These are phyloP conservation scores for Erebia aethiops DNA, from an alignment of 2,888 invertebrate genomes.

Conservation along the genomic window DNA sequence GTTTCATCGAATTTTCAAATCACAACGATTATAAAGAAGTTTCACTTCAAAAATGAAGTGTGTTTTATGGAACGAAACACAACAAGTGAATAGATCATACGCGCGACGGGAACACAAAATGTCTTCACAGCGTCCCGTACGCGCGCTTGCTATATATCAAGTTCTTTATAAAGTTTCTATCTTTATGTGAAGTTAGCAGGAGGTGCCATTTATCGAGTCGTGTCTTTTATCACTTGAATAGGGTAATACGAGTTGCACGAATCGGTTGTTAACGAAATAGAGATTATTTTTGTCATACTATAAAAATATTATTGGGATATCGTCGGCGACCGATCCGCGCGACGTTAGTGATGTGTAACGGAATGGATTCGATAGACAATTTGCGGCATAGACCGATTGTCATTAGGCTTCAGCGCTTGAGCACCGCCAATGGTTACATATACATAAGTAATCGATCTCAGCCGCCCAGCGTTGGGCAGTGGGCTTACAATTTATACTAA, in stretches of 20 bases:
- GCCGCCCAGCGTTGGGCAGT: constrained; percentile 68
- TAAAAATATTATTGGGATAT: constrained; percentile 58
- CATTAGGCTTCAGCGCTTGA: constrained; percentile 65
- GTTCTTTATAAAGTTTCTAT: too few relatives aligned
- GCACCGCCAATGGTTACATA: constrained; percentile 71
- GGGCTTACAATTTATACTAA: constrained; percentile 72
- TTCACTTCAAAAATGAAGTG: too few relatives aligned
- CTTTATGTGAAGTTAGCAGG: too few relatives aligned
- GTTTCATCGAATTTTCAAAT: too few relatives aligned
- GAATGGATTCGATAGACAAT: constrained; percentile 5
- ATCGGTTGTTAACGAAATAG: constrained; percentile 46
- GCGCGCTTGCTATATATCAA: too few relatives aligned
- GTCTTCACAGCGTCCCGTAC: too few relatives aligned
- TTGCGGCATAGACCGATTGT: constrained; percentile 39
- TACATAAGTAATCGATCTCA: constrained; percentile 79
- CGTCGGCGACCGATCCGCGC: constrained; percentile 44
- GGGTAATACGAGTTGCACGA: constrained; percentile 31
- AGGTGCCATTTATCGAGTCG: too few relatives aligned
- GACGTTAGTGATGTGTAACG: constrained; percentile 33
- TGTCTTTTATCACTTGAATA: not conserved
- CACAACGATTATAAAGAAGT: too few relatives aligned
- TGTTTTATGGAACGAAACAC: too few relatives aligned
- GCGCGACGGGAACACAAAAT: too few relatives aligned
- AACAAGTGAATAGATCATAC: too few relatives aligned
- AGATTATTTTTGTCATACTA: constrained; percentile 65